These are phyloP conservation scores for Harpagus bidentatus DNA, from an alignment of 2,113 vertebrate species.

Conservation along the genomic window DNA sequence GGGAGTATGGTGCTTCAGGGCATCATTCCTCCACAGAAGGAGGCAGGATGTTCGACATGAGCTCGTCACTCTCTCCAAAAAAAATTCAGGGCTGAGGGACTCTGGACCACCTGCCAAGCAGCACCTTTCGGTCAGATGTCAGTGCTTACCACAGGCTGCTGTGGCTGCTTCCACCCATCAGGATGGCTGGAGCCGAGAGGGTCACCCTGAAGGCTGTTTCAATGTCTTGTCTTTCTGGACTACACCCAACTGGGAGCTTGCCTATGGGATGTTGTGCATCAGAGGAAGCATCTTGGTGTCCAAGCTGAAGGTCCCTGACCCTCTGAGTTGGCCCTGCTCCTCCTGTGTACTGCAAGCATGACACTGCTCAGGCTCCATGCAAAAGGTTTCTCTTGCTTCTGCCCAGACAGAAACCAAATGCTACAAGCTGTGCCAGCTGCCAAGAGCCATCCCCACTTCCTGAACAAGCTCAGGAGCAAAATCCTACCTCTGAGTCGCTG, in stretches of 20 bases:
- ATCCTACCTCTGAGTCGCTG: not conserved
- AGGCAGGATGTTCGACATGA: not conserved
- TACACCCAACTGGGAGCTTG: not conserved
- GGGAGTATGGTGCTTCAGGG: accelerated
- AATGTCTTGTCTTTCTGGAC: not conserved
- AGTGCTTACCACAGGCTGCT: not conserved
- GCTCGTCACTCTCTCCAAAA: not conserved
- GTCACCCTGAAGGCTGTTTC: not conserved
- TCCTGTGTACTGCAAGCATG: not conserved
- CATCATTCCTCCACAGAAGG: not conserved
- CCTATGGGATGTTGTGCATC: not conserved
- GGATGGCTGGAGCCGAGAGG: not conserved
- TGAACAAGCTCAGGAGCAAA: not conserved
- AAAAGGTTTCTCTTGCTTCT: not conserved
- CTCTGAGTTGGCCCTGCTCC: not conserved
- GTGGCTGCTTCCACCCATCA: not conserved
- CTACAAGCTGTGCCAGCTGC: not conserved
- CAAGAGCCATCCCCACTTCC: not conserved
- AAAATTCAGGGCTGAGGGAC: not conserved
- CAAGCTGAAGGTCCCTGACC: not conserved
- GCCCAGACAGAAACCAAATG: not conserved
- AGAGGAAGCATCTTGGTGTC: not conserved
- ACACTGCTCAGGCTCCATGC: not conserved
- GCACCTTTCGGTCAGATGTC: not conserved
- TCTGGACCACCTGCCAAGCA: not conserved